Percentiles rank a stretch among this genome's conserved stretches.
These are phyloP conservation scores for Bolinopsis microptera DNA, from an alignment of 37 sponge, comb jelly and placozoan species.

Conservation along the genomic window DNA sequence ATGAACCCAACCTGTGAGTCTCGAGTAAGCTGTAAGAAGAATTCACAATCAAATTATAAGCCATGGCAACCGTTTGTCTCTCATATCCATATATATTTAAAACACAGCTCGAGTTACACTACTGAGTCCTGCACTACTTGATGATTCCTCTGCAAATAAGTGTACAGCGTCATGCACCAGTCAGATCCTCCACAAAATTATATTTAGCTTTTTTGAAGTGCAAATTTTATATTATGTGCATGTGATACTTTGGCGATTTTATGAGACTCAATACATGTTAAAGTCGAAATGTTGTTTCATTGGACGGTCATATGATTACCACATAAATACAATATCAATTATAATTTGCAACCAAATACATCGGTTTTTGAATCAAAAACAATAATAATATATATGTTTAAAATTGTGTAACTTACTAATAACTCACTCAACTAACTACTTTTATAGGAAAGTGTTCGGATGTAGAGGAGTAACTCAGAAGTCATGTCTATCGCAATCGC, in stretches of 20 bases:
- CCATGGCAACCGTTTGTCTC: background rate
- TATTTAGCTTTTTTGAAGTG: background rate
- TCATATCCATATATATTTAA: background rate
- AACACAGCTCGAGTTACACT: background rate
- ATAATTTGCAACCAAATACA: no score
- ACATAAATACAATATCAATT: no score
- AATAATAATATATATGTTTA: no score
- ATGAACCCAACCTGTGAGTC: no score
- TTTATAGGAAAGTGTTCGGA: no score
- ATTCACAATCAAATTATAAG: background rate
- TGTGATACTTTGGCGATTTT: slow-evolving; percentile 3
- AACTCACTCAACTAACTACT: no score
- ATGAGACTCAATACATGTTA: slow-evolving; percentile 1
- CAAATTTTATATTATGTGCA: slow-evolving; percentile 30
- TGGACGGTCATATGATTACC: background rate
- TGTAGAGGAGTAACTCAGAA: background rate
- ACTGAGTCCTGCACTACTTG: background rate
- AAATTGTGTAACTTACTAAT: no score
- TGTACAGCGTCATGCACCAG: background rate
- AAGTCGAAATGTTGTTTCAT: background rate
- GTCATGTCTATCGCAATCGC: slow-evolving; percentile 82
- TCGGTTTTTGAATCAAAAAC: no score
- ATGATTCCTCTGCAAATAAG: background rate
- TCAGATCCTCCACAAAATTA: background rate
- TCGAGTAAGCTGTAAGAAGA: background rate